Evolutionary conservation across 2,113 vertebrate species (phyloP), one percentile per base, ranked within the genome.

Genomic region (Phalacrocorax pelagicus): DNA sequence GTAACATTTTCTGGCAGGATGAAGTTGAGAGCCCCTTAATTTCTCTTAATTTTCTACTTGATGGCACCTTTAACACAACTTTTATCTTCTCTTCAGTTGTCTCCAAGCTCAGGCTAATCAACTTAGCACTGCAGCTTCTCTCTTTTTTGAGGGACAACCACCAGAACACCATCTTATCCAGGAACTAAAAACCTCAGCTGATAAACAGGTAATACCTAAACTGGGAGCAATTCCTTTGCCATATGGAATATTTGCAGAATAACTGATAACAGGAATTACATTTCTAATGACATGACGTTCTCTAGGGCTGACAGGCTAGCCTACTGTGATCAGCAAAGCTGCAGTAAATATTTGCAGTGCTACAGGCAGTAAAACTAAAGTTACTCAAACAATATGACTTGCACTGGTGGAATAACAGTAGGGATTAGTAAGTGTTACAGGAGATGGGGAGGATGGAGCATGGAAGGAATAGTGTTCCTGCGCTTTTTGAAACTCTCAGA

Each of bases 331-430:
- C 86, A 78, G 29, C 67, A 70, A 93, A 77, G 51, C 27, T 0
- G 22, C 81, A 36, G 54, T 84, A 86, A 94, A 88, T 84, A 96
- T 89, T 94, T 89, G 77, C 81, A 89, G n/a, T 15, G 38, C 47
- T 59, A 78, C 51, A 42, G 0, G 7, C 73, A 32, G 38, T 62
- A 83, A 94, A 94, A 85, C 15, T 34, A 0, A 85, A 93, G 47
- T 90, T 93, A 81, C 10, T 94, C 47, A 70, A 94, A 70, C 80
- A 88, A 23, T 17, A 92, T 58, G 62, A 95, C 86, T 94, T 75
- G 86, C 51, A 51, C 17, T n/a, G 14, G 12, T 67, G 6, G 20
- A 88, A 29, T 18, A 78, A 52, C 51, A 94, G 7, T 1, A 77
- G 21, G n/a, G 59, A 95, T 84, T 67, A 83, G 27, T 7, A 21